Evolutionary conservation across 2,113 vertebrate genomes (phyloP).

Genomic region (Antennarius striatus): DNA sequence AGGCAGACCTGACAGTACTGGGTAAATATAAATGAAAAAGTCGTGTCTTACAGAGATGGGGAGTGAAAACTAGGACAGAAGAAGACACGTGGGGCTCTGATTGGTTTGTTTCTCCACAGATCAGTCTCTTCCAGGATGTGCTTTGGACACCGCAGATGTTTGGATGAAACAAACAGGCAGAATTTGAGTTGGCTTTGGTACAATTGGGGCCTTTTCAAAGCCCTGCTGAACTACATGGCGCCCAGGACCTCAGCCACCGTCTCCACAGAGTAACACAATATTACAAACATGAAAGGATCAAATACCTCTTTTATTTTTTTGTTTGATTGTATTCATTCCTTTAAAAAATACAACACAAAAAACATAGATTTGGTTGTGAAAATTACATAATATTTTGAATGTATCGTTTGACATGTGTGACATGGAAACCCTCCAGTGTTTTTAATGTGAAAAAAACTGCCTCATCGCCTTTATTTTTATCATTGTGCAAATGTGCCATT

Average conservation of each 20-base stretch:
- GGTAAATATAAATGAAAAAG: conserved; percentile 54
- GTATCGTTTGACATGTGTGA: not conserved
- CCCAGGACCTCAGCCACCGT: conserved; percentile 29
- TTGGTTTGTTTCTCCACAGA: conserved; percentile 47
- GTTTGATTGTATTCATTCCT: no score
- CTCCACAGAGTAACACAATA: conserved; percentile 18
- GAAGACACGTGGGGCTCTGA: conserved; percentile 35
- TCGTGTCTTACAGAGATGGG: conserved; percentile 46
- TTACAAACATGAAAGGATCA: conserved; percentile 26
- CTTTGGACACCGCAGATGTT: conserved; percentile 66
- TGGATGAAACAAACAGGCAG: conserved; percentile 51
- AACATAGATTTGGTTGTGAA: conserved; percentile 27
- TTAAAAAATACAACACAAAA: not conserved
- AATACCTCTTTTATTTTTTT: conserved; percentile 14
- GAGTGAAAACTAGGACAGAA: conserved; percentile 31
- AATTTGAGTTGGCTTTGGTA: conserved; percentile 41
- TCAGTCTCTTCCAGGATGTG: conserved; percentile 60
- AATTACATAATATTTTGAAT: conserved; percentile 25
- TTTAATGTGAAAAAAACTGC: conserved; percentile 9
- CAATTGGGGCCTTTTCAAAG: conserved; percentile 51
- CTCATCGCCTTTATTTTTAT: conserved; percentile 20
- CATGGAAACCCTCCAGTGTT: no score
- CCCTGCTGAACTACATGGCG: conserved; percentile 43
- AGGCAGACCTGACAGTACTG: conserved; percentile 41
- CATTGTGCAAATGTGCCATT: conserved; percentile 14